phyloP scores from a whole-genome alignment of 1,140 invertebrate genomes.

The Tribolium castaneum region DNA sequence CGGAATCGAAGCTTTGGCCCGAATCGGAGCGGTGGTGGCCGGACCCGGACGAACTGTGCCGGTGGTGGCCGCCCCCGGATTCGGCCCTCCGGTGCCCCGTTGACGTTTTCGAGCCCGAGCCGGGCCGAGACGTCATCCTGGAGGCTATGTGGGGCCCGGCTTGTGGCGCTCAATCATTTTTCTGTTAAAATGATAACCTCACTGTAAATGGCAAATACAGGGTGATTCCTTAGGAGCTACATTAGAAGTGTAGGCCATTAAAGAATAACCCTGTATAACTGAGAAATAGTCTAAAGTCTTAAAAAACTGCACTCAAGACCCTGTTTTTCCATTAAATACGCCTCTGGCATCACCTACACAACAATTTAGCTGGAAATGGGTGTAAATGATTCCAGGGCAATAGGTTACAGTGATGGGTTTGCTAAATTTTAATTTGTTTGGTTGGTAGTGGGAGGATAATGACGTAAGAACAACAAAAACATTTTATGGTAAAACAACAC shows the following conservation, averaged over 20 bases:
- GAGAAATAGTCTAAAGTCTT: too few species aligned
- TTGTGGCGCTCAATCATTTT: conserved; percentile 22
- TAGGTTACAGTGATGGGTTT: not conserved
- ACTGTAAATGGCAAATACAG: too few species aligned
- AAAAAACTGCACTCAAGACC: too few species aligned
- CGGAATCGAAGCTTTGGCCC: conserved; percentile 59
- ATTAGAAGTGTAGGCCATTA: too few species aligned
- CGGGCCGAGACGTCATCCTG: conserved; percentile 56
- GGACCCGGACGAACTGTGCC: conserved; percentile 57
- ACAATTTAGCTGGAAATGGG: not conserved
- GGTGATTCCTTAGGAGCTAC: too few species aligned
- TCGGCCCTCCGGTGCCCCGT: conserved; percentile 57
- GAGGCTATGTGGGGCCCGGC: not conserved
- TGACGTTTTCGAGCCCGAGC: conserved; percentile 53
- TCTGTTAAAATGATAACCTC: not conserved
- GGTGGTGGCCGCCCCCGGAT: conserved; percentile 55
- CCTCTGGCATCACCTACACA: too few species aligned
- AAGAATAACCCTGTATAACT: too few species aligned
- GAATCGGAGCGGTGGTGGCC: conserved; percentile 59
- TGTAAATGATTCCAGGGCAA: not conserved
- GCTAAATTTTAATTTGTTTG: not conserved
- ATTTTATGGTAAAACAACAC: not conserved
- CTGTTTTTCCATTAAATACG: too few species aligned
- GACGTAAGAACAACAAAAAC: not conserved
- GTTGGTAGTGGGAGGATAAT: not conserved